Conservation (phyloP, 1,140 invertebrate genomes). For the Drosophila elegans region DNA sequence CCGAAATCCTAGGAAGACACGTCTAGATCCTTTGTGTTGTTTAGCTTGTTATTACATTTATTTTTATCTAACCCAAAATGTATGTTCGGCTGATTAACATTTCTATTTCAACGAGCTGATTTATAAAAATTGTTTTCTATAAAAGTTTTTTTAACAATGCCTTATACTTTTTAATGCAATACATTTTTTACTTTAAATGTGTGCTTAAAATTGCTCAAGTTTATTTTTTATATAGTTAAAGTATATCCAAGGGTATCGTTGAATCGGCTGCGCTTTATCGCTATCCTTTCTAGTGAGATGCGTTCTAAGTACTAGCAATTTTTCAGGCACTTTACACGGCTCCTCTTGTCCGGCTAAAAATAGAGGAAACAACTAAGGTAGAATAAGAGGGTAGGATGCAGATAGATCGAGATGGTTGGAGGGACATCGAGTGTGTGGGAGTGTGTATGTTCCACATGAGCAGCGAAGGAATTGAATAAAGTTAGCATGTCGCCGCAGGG, state of each 20-base stretch:
- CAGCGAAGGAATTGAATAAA: conserved; percentile 63
- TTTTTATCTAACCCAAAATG: too few species aligned
- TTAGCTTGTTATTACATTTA: background rate
- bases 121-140: too few species aligned
- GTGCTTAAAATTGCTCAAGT: too few species aligned
- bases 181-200: too few species aligned
- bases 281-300: conserved; percentile 25
- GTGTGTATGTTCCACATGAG: conserved; percentile 52
- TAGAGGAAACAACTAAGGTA: conserved; percentile 6
- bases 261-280: conserved; percentile 4
- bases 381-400: background rate
- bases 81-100: too few species aligned
- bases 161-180: too few species aligned
- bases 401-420: background rate
- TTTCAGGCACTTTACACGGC: conserved; percentile 72
- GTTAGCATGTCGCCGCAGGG: conserved; percentile 50
- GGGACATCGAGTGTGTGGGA: conserved; percentile 5
- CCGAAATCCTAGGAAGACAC: background rate
- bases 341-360: conserved; percentile 49
- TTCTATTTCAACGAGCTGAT: too few species aligned
- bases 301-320: conserved; percentile 66
- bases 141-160: too few species aligned
- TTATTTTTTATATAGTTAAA: background rate
- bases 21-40: background rate
- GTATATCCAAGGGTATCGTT: conserved; percentile 9